Conservation (phyloP, 2,888 invertebrate species). For the Aphrophora alni region DNA sequence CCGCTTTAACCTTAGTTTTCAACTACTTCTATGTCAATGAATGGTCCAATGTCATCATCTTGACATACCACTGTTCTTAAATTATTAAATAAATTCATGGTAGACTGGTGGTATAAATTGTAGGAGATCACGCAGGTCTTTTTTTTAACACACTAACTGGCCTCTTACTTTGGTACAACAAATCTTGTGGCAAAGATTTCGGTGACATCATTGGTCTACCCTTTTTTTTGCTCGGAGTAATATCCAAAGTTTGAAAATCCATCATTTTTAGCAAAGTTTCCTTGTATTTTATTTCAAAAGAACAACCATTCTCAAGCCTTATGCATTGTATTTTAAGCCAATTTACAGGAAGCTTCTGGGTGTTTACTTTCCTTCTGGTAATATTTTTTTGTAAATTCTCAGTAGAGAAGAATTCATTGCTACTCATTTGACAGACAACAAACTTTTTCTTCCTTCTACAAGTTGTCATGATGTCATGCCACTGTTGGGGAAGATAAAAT, state of each 20-base stretch:
- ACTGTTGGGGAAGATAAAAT: constrained; percentile 20
- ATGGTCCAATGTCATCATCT: too few relatives aligned
- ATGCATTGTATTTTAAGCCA: constrained; percentile 25
- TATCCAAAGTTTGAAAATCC: neutral
- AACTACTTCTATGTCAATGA: too few relatives aligned
- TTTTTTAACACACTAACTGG: constrained; percentile 8
- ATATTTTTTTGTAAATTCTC: constrained; percentile 1
- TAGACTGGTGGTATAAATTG: neutral
- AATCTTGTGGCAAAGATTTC: neutral
- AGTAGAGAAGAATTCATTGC: constrained; percentile 9
- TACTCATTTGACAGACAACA: neutral
- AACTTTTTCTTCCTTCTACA: neutral
- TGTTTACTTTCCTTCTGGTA: constrained; percentile 7
- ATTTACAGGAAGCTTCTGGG: neutral
- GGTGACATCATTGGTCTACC: neutral
- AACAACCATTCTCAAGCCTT: neutral
- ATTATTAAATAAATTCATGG: neutral
- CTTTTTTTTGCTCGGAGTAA: neutral
- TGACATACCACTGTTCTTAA: too few relatives aligned
- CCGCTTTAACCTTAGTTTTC: too few relatives aligned
- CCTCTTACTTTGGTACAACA: neutral
- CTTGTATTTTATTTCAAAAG: neutral
- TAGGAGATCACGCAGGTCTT: neutral
- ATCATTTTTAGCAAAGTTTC: neutral
- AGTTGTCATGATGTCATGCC: neutral